phyloP scores from a whole-genome alignment of 2,888 invertebrate species.

The Andrena marginata region DNA sequence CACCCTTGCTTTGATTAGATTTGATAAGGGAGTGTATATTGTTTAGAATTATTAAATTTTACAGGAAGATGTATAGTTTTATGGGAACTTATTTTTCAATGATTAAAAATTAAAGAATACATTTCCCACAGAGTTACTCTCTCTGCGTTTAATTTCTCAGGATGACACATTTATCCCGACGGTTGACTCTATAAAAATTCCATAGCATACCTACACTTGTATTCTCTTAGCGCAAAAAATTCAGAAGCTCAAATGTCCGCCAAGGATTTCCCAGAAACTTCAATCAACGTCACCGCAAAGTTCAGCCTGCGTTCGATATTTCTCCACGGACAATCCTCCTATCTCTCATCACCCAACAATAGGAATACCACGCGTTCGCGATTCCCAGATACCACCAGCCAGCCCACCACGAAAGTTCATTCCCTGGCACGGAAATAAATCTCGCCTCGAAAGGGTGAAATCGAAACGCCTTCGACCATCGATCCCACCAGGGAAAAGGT shows the following conservation, averaged over 20 bases:
- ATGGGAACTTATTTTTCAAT: too few species aligned
- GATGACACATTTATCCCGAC: too few species aligned
- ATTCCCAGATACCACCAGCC: slow-evolving; percentile 11
- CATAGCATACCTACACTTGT: too few species aligned
- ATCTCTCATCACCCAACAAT: slow-evolving; percentile 24
- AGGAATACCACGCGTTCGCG: slow-evolving; percentile 11
- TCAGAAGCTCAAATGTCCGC: neutral
- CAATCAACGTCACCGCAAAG: neutral
- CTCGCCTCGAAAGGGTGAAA: slow-evolving; percentile 12
- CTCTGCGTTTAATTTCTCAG: too few species aligned
- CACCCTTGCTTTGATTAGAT: slow-evolving; percentile 1
- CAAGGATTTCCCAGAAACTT: neutral
- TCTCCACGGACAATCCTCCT: neutral
- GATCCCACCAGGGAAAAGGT: slow-evolving; percentile 36
- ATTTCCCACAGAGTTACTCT: too few species aligned
- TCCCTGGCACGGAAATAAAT: neutral
- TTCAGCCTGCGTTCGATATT: neutral
- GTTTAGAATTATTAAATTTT: neutral
- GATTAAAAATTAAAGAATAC: too few species aligned
- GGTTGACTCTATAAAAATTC: too few species aligned
- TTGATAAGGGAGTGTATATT: neutral
- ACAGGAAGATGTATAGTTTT: too few species aligned
- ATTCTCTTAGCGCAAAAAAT: too few species aligned
- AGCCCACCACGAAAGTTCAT: slow-evolving; percentile 35
- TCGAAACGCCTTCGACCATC: neutral